Percentiles rank a stretch among this genome's conserved stretches.
phyloP scores from a whole-genome alignment of 2,888 invertebrate genomes.

The Oscheius sp. region DNA sequence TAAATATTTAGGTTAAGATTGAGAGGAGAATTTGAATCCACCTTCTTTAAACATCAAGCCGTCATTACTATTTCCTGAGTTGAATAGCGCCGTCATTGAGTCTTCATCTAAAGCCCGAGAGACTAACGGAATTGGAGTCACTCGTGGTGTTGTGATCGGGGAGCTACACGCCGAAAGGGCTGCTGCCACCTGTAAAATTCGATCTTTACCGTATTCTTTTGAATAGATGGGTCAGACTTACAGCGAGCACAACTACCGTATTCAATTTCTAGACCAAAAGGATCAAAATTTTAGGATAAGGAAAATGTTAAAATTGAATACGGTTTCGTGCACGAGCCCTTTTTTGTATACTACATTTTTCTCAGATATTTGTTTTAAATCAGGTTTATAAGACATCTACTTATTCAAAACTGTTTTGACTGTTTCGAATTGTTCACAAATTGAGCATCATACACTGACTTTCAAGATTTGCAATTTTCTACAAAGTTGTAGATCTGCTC shows the following conservation, averaged over 20 bases:
- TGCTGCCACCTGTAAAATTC: constrained; percentile 32
- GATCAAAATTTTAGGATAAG: neutral
- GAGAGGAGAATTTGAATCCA: neutral
- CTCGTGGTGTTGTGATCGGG: constrained; percentile 54
- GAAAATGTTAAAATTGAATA: too few species aligned
- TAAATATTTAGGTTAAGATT: neutral
- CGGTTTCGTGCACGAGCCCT: neutral
- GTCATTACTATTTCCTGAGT: constrained; percentile 40
- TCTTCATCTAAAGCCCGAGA: constrained; percentile 31
- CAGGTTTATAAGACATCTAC: too few species aligned
- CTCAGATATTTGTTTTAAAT: too few species aligned
- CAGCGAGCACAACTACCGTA: neutral
- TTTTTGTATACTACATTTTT: too few species aligned
- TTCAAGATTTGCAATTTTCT: too few species aligned
- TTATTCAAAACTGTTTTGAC: too few species aligned
- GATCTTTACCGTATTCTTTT: too few species aligned
- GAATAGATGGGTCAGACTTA: neutral
- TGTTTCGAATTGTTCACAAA: too few species aligned
- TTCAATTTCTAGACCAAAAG: constrained; percentile 8
- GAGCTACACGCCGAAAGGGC: constrained; percentile 38
- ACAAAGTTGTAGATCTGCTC: too few species aligned
- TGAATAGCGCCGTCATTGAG: constrained; percentile 26
- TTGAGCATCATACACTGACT: too few species aligned
- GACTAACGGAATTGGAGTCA: constrained; percentile 41
- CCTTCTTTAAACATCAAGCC: constrained; percentile 29